Conservation (phyloP, 1,140 invertebrate species). For the Holcopasites calliopsidis region DNA sequence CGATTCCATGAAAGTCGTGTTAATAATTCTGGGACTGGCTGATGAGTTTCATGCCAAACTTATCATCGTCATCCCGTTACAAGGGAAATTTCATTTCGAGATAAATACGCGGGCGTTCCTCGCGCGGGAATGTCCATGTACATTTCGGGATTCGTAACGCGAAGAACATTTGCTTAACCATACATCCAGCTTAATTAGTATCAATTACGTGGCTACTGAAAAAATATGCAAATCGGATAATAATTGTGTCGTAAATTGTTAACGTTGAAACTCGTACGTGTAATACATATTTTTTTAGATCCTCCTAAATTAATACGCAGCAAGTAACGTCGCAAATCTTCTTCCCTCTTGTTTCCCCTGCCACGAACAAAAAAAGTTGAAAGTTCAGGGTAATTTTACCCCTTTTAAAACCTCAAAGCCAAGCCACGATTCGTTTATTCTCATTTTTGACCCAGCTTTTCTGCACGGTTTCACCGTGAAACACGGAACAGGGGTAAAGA, state of each 20-base stretch:
- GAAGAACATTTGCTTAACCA: background rate
- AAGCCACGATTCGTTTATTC: constrained; percentile 32
- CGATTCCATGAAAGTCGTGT: background rate
- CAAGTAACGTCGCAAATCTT: background rate
- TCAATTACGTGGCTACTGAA: background rate
- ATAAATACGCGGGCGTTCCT: background rate
- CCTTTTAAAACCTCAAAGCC: constrained; percentile 22
- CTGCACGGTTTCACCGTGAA: constrained; percentile 1
- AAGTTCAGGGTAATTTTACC: background rate
- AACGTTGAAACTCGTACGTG: background rate
- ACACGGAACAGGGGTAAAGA: background rate
- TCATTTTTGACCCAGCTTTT: constrained; percentile 32
- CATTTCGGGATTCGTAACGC: background rate
- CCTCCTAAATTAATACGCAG: background rate
- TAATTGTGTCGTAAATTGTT: background rate
- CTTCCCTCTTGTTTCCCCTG: background rate
- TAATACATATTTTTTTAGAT: background rate
- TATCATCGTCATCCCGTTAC: background rate
- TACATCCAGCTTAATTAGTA: background rate
- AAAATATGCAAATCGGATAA: constrained; percentile 25
- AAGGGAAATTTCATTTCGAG: background rate
- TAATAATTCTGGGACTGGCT: constrained; percentile 9
- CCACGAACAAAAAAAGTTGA: background rate
- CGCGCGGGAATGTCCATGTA: constrained; percentile 1
- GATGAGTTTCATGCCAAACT: background rate